Base-by-base conservation (phyloP, 2,113 vertebrate genomes). In the Eulemur rufifrons region DNA sequence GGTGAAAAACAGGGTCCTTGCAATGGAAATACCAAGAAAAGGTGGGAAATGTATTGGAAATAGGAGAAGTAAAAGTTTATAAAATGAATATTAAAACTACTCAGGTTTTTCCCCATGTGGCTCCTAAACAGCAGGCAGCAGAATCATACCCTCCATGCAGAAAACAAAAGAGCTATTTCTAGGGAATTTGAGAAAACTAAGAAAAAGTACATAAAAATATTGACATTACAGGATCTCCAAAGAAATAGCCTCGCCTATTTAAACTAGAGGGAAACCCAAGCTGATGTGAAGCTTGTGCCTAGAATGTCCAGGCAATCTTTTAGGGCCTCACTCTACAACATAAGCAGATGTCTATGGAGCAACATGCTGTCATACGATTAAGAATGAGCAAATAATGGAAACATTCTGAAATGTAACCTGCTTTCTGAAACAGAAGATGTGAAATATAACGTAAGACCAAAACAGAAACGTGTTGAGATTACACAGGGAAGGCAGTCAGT, bases 61-160 rank as follows among this genome's bases (percentile, higher is more conserved):
- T 37, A 6, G 93, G 21, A 52, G 29, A 69, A 39, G 23, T 20
- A 50, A 42, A 88, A 32, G 12, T 63, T 89, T 27, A 39, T 14
- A n/a, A 61, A 74, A 34, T 68, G 39, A 89, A 47, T 61, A 50
- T 5, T 14, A 23, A 89, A 29, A 61, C 3, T 17, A 10, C 25
- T 39, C 29, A 0, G 12, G 0, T 10, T 39, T 29, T 76, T 18
- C 17, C 17, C 23, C 11, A 8, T 8, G 1, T 17, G 29, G 10
- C n/a, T 78, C 14, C 29, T n/a, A 88, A 96, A 37, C 25, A 17
- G 11, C 11, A 37, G 17, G 3, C 32, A 64, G 13, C 8, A 6
- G 20, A 73, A 6, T 89, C 17, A 34, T 11, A 80, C 13, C 17
- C 42, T 47, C 10, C 25, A 5, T 25, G 2, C 15, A 92, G 39